Evolutionary conservation across 1,140 invertebrate genomes (phyloP).

Genomic region (Gonioctena quinquepunctata): DNA sequence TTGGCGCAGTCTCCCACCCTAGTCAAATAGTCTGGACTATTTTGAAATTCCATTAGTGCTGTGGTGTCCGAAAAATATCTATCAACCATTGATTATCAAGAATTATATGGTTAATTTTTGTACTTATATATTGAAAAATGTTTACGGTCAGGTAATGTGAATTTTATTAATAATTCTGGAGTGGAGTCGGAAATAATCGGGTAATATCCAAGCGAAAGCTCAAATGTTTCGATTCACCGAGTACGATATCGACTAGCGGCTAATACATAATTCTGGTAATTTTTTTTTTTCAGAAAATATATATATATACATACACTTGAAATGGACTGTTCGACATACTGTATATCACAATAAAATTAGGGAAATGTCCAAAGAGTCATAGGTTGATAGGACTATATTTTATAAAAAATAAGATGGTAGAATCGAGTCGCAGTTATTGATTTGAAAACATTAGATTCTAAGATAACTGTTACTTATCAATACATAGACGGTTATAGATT

Average conservation of each 20-base stretch:
- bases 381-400: constrained; percentile 32
- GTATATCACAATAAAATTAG: constrained; percentile 11
- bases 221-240: too few relatives aligned
- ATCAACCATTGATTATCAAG: neutral
- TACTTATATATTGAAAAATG: too few relatives aligned
- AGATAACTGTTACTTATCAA: neutral
- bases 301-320: too few relatives aligned
- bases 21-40: constrained; percentile 71
- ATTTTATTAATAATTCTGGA: too few relatives aligned
- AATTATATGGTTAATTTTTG: neutral
- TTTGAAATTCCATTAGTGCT: constrained; percentile 56
- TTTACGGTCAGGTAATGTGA: too few relatives aligned
- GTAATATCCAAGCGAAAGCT: too few relatives aligned
- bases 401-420: constrained; percentile 22
- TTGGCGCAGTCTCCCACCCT: constrained; percentile 70
- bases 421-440: constrained; percentile 13
- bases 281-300: too few relatives aligned
- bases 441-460: constrained; percentile 20
- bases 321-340: neutral
- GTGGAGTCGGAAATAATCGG: too few relatives aligned
- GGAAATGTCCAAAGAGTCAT: constrained; percentile 30
- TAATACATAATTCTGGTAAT: too few relatives aligned
- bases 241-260: too few relatives aligned
- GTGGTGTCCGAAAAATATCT: neutral
- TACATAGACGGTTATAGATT: too few relatives aligned